Evolutionary conservation across 1,140 invertebrate species (phyloP).

Genomic region (Lucilia sericata): DNA sequence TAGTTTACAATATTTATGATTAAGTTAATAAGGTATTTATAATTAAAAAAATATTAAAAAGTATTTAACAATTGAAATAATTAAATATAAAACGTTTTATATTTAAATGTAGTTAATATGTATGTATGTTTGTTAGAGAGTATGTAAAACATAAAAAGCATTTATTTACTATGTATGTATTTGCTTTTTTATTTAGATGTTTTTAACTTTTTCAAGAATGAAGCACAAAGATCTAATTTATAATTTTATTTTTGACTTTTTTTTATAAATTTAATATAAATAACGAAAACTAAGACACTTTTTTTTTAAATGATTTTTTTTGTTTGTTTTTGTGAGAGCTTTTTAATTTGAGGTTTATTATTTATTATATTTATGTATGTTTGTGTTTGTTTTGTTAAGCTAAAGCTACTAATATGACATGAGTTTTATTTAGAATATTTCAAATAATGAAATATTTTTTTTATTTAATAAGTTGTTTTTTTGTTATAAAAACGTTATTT

Average conservation of each 20-base stretch:
- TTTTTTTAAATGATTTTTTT: background rate
- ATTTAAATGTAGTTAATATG: too few species aligned
- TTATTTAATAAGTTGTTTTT: background rate
- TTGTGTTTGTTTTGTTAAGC: background rate
- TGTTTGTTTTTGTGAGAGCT: background rate
- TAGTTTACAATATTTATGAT: background rate
- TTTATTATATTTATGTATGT: background rate
- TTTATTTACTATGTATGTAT: background rate
- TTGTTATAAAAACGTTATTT: background rate
- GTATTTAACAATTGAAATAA: too few species aligned
- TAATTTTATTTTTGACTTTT: background rate
- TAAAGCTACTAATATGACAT: background rate
- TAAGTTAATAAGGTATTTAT: too few species aligned
- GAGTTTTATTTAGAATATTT: background rate
- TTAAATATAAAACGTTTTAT: too few species aligned
- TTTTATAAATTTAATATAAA: background rate
- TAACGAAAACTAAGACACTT: conserved; percentile 6
- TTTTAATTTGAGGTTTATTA: background rate
- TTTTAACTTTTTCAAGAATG: background rate
- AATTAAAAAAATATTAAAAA: too few species aligned
- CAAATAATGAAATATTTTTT: too few species aligned
- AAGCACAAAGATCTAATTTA: background rate
- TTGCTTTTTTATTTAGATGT: background rate
- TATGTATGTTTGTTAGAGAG: too few species aligned
- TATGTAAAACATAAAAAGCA: background rate